phyloP scores from a whole-genome alignment of 1,140 invertebrate species.

The Eurytemora carolleeae region DNA sequence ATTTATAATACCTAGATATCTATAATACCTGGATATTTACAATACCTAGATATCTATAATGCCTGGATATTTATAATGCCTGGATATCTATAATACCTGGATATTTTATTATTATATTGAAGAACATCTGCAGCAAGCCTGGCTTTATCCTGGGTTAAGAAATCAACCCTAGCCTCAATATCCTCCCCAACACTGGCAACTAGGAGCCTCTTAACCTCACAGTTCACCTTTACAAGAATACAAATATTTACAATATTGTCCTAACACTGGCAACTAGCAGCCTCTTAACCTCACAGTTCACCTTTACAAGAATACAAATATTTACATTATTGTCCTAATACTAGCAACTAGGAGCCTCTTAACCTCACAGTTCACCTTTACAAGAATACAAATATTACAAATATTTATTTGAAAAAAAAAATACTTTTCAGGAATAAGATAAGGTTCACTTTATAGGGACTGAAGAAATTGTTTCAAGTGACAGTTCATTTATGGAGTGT shows the following conservation, averaged over 20 bases:
- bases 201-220: constrained; percentile 72
- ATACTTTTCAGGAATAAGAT: too few relatives aligned
- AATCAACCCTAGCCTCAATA: constrained; percentile 62
- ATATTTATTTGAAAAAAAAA: background rate
- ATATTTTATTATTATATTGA: constrained; percentile 58
- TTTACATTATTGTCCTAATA: constrained; percentile 36
- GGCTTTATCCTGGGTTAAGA: constrained; percentile 70
- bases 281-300: constrained; percentile 78
- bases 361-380: constrained; percentile 78
- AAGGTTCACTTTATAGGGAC: background rate
- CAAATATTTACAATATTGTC: constrained; percentile 14
- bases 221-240: constrained; percentile 57
- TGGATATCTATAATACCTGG: constrained; percentile 22
- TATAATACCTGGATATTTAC: too few relatives aligned
- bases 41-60: too few relatives aligned
- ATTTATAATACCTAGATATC: too few relatives aligned
- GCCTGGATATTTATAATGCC: too few relatives aligned
- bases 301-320: constrained; percentile 35
- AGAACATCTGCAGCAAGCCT: constrained; percentile 60
- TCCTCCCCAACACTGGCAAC: constrained; percentile 86
- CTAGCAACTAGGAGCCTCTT: constrained; percentile 80
- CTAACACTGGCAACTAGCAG: constrained; percentile 78
- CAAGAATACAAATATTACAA: constrained; percentile 19
- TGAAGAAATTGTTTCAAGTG: constrained; percentile 12
- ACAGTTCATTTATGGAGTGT: too few relatives aligned